These are phyloP conservation scores for Andrena bucephala DNA, from an alignment of 2,888 invertebrate species.

Conservation along the genomic window DNA sequence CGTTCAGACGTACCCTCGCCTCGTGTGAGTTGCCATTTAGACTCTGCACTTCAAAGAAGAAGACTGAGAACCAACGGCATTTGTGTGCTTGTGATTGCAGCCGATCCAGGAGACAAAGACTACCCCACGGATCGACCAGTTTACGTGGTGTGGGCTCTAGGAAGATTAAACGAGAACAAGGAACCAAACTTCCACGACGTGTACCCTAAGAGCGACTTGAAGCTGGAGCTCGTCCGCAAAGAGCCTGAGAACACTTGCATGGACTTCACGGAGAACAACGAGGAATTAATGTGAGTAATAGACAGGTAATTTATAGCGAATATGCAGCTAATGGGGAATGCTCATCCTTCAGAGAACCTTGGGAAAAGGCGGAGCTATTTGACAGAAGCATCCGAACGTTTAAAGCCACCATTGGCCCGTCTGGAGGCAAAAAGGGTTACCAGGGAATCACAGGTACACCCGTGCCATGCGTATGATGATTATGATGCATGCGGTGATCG, in stretches of 20 bases:
- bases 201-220: constrained; percentile 90
- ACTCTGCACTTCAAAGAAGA: not conserved
- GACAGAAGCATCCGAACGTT: constrained; percentile 91
- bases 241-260: constrained; percentile 90
- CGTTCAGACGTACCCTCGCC: constrained; percentile 91
- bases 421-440: constrained; percentile 93
- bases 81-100: constrained; percentile 83
- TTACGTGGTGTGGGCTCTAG: constrained; percentile 94
- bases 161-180: constrained; percentile 90
- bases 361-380: constrained; percentile 86
- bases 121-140: constrained; percentile 88
- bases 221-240: constrained; percentile 89
- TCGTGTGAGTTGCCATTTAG: constrained; percentile 87
- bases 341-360: constrained; percentile 82
- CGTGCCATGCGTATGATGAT: not conserved
- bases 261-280: constrained; percentile 88
- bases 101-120: constrained; percentile 92
- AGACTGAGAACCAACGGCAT: not conserved
- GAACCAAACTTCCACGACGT: constrained; percentile 94
- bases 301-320: not conserved
- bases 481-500: not conserved
- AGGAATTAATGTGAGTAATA: constrained; percentile 73
- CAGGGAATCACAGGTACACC: constrained; percentile 88
- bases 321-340: not conserved
- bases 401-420: constrained; percentile 93